Percentiles rank a stretch among this genome's conserved stretches.
Evolutionary conservation across 1,140 invertebrate genomes (phyloP).

Genomic region (Parapsyche elsis): DNA sequence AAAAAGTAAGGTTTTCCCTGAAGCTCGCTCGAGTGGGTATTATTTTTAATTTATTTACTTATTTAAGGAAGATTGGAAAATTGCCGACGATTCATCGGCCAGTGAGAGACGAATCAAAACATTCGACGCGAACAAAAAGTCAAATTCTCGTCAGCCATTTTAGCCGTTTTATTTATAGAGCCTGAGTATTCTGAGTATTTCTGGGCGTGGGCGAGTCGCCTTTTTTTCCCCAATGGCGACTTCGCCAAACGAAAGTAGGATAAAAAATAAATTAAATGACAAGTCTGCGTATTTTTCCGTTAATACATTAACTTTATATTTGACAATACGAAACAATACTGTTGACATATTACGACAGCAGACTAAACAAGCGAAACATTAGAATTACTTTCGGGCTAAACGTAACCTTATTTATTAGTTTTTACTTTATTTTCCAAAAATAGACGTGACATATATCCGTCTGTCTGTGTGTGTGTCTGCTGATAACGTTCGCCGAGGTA

Average conservation of each 20-base stretch:
- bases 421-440: too few species aligned
- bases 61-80: neutral
- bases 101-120: constrained; percentile 26
- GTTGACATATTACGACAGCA: neutral
- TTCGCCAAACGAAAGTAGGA: neutral
- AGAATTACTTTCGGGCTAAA: neutral
- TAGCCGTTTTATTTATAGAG: constrained; percentile 37
- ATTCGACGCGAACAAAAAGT: constrained; percentile 17
- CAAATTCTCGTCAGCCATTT: constrained; percentile 27
- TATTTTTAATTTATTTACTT: neutral
- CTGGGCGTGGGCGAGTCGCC: constrained; percentile 36
- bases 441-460: too few species aligned
- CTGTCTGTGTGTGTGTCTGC: too few species aligned
- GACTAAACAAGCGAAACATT: neutral
- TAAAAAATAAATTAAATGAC: neutral
- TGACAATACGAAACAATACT: too few species aligned
- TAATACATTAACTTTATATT: neutral
- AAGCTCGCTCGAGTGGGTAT: too few species aligned
- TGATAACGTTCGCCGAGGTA: too few species aligned
- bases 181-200: constrained; percentile 41
- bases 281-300: neutral
- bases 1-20: too few species aligned
- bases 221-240: constrained; percentile 29
- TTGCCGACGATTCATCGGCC: neutral
- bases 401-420: too few species aligned